Base-by-base conservation (phyloP, 2,888 invertebrate genomes). In the Phrixothrix hirtus region DNA sequence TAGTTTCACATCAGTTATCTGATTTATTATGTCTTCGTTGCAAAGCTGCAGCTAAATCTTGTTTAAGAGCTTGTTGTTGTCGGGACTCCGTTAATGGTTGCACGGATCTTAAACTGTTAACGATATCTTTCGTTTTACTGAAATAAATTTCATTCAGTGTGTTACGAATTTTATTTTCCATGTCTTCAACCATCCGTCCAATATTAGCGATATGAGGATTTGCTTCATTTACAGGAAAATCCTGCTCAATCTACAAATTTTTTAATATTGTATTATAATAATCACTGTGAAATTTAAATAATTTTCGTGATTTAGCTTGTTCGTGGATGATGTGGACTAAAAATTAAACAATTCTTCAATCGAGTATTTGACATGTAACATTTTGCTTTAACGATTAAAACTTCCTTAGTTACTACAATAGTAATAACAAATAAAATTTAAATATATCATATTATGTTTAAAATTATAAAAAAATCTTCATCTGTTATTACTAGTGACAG, bases 161-260 rank as follows among this genome's bases (percentile, higher is more conserved):
- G 76, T 93, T 94, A 64, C 99, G 86, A 72, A 99, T 99, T 82
- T 98, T 99, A 76, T 98, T 99, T 75, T 99, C 99, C 95, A 98
- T 98, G 68, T 99, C 98, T 78, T 99, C 99, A 0, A 99, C 95
- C 92, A 99, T 91, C 68, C 90, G 86, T 13, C 99, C 99, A 69
- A 99, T 99, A 77, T 99, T 99, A 42, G 93, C 96, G 71, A 99
- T 96, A 77, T 99, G 99, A 0, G 98, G 95, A 32, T 91, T 92
- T 15, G 92, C 87, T 63, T 99, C 98, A 68, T 89, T 92, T 12
- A 97, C 91, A 30, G 87, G 80, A 0, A 88, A 85, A 75, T 99
- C 98, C 72, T 88, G 90, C 74, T 98, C 98, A 16, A 89, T 87
- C 91, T 92, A 30, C 2, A 52, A 34, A 17, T 15, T 11, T 1